Evolutionary conservation across 2,797 vertebrate species (phyloP).

Genomic region (Amphiprion clarkii): DNA sequence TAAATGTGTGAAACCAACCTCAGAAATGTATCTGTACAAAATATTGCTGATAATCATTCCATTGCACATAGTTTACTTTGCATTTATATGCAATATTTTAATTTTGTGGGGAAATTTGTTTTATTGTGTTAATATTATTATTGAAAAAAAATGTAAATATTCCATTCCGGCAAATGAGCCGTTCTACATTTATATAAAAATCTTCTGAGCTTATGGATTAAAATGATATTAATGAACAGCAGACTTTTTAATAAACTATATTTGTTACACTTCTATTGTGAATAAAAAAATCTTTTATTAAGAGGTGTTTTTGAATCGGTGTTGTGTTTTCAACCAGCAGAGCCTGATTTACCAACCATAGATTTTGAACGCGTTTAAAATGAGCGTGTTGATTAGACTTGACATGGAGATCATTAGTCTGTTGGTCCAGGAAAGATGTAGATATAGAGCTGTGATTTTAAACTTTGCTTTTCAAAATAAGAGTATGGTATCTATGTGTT

Average conservation of each 20-base stretch:
- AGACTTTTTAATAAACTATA: constrained; percentile 99
- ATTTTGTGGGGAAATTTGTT: constrained; percentile 79
- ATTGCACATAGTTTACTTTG: constrained; percentile 84
- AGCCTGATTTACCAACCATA: background rate
- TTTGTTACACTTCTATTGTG: constrained; percentile 99
- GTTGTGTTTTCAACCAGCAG: constrained; percentile 9
- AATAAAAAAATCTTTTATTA: constrained; percentile 98
- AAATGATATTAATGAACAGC: constrained; percentile 92
- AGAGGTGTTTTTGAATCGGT: constrained; percentile 31
- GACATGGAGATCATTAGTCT: no score
- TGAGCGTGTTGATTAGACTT: no score
- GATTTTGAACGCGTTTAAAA: background rate
- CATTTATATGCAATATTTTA: constrained; percentile 77
- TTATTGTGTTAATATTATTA: constrained; percentile 75
- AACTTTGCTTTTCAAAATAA: no score
- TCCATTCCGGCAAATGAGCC: constrained; percentile 83
- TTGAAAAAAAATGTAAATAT: constrained; percentile 89
- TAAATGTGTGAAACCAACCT: constrained; percentile 73
- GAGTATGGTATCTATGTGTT: no score
- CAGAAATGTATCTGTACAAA: constrained; percentile 82
- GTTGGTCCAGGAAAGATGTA: no score
- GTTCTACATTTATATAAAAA: constrained; percentile 94
- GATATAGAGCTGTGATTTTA: no score
- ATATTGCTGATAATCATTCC: constrained; percentile 88
- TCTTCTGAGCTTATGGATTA: constrained; percentile 88